Percentiles rank a stretch among this genome's conserved stretches.
Conservation (phyloP, 2,113 vertebrate species). For the Siniperca knerii region DNA sequence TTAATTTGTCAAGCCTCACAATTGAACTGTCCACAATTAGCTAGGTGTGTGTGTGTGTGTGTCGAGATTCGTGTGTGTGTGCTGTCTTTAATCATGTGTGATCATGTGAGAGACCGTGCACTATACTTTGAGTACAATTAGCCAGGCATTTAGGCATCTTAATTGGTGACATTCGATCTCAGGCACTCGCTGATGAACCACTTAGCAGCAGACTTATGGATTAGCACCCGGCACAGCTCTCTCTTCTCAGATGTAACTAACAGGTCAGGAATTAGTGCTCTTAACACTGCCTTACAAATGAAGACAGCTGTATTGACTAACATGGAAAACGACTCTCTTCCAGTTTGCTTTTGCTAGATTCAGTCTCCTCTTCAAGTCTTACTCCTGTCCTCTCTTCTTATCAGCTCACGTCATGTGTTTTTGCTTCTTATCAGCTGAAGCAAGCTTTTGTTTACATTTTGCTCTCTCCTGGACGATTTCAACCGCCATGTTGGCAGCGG, state of each 20-base stretch:
- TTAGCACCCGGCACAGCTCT: conserved; percentile 76
- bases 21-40: conserved; percentile 56
- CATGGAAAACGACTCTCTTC: conserved; percentile 47
- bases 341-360: conserved; percentile 39
- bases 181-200: conserved; percentile 81
- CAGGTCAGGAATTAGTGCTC: conserved; percentile 84
- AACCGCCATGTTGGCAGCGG: conserved; percentile 48
- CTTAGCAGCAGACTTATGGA: conserved; percentile 85
- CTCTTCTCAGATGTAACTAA: conserved; percentile 83
- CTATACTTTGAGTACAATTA: conserved; percentile 85
- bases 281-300: conserved; percentile 77
- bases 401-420: conserved; percentile 38
- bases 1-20: conserved; percentile 56
- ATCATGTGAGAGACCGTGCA: conserved; percentile 73
- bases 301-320: conserved; percentile 78
- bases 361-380: conserved; percentile 31
- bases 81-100: conserved; percentile 69
- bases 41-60: conserved; percentile 14
- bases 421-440: conserved; percentile 54
- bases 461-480: conserved; percentile 33
- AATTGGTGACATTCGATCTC: conserved; percentile 87
- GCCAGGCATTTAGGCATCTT: conserved; percentile 85
- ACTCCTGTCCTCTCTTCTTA: conserved; percentile 36
- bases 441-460: conserved; percentile 57
- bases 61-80: conserved; percentile 3